Base-by-base conservation (phyloP, 37 sponge, comb jelly and placozoan genomes). In the Amphimedon queenslandica region DNA sequence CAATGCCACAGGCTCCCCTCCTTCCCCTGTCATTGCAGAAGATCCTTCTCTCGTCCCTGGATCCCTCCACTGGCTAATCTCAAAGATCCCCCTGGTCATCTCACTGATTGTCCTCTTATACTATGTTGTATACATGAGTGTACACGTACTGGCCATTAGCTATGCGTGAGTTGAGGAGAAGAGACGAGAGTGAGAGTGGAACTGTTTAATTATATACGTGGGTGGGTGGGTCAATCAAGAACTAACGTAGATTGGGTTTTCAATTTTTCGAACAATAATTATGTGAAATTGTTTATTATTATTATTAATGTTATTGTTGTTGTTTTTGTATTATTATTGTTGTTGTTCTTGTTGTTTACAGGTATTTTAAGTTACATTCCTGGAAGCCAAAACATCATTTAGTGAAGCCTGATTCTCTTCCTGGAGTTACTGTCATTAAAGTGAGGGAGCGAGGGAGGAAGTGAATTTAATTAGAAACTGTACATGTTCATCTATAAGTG, bases 371-470 rank as follows among this genome's bases (percentile, higher is more conserved):
- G 40, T 37, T 75, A 4, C 64, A 75, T 40, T 75, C 41, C 0
- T 37, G 43, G 65, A 40, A 37, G 40, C 10, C 65, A 3, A 6
- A 5, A 23, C 41, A 63, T 21, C 1, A 35, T 20, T 1, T 23
- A 0, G 33, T 1, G 25, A 35, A 33, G 11, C 30, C 24, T 30
- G 79, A 38, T 5, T 30, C 5, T 32, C 70, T 18, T 2, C 60
- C 79, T 55, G 58, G 58, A 29, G 77, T 66, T 23, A 28, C 77
- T n/a, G 25, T 70, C n/a, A 2, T 67, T 20, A 71, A 72, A 47
- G 63, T 79, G 20, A n/a, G n/a, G n/a, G n/a, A n/a, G n/a, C n/a
- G n/a, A n/a, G n/a, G n/a, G n/a, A n/a, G n/a, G n/a, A n/a, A n/a
- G n/a, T n/a, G n/a, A n/a, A n/a, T n/a, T n/a, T n/a, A n/a, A n/a